Evolutionary conservation across 1,140 invertebrate species (phyloP), one percentile per base, ranked within the genome.

Genomic region (Latrodectus geometricus): DNA sequence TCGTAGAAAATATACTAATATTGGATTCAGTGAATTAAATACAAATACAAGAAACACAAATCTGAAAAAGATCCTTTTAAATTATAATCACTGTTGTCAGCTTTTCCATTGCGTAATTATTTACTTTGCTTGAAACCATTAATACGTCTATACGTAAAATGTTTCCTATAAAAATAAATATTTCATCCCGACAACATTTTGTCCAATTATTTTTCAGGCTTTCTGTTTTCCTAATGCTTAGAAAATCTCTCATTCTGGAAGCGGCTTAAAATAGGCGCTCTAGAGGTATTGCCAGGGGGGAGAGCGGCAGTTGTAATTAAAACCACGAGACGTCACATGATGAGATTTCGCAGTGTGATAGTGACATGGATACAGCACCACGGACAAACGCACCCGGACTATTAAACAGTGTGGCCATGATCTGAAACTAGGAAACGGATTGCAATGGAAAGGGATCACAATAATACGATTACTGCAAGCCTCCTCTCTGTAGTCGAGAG

Each of bases 261-360:
- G 17, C 54, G 54, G 54, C 54, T 61, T 61, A 61, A 61, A 61
- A 61, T 8, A 61, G 17, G 17, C 54, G 17, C 54, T 1, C 54
- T 14, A 2, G 11, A 61, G 54, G 54, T 8, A 61, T 61, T 61
- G 8, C 11, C 54, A 61, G 54, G 17, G 54, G 11, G 54, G 54
- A 21, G 21, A 5, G 35, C 35, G 20, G 35, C 52, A 23, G 35
- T 50, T 35, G 79, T 81, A 81, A 81, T 81, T 81, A 81, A 81
- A 81, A 81, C 79, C 79, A 54, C 79, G 66, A 81, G 56, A 81
- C 56, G 79, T 72, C 68, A 72, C 69, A 81, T 81, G 50, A 81
- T 48, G 20, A 81, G 69, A 15, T 81, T 81, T 81, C 68, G 17
- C 49, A 35, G 56, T 78, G 79, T 56, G 79, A 70, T 72, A 81